Evolutionary conservation across 2,113 vertebrate species (phyloP).

Genomic region (Indicator indicator): DNA sequence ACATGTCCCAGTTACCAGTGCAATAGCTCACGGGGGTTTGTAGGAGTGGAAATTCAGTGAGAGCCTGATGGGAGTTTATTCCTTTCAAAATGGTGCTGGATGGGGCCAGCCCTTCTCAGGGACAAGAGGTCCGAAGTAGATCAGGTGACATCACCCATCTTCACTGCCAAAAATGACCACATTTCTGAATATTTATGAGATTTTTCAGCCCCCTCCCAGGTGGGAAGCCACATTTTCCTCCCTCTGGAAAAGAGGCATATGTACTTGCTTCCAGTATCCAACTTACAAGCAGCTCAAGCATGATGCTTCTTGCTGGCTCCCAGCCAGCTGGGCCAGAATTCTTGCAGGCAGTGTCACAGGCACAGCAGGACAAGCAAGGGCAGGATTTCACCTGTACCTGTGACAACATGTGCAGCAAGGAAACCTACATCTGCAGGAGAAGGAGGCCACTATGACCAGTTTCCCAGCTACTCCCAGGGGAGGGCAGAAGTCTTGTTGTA

Average conservation of each 20-base stretch:
- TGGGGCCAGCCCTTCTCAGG: not conserved
- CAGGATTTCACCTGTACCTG: not conserved
- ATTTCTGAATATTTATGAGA: not conserved
- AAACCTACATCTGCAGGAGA: fast-evolving
- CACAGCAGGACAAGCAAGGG: not conserved
- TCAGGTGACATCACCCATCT: not conserved
- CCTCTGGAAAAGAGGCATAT: not conserved
- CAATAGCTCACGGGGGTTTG: not conserved
- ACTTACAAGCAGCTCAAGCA: fast-evolving
- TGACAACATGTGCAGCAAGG: fast-evolving
- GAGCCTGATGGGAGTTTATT: not conserved
- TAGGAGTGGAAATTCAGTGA: not conserved
- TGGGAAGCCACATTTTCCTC: not conserved
- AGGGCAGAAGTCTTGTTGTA: not conserved
- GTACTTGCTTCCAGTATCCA: not conserved
- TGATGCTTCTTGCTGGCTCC: not conserved
- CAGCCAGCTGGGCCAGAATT: not conserved
- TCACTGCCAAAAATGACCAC: not conserved
- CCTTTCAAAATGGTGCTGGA: not conserved
- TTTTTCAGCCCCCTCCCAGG: not conserved
- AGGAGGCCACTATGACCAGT: not conserved
- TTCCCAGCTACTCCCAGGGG: not conserved
- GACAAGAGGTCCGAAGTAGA: not conserved
- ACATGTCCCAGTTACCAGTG: not conserved
- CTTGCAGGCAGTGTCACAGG: no score